Conservation (phyloP, 2,113 vertebrate species). For the Callionymus lyra region DNA sequence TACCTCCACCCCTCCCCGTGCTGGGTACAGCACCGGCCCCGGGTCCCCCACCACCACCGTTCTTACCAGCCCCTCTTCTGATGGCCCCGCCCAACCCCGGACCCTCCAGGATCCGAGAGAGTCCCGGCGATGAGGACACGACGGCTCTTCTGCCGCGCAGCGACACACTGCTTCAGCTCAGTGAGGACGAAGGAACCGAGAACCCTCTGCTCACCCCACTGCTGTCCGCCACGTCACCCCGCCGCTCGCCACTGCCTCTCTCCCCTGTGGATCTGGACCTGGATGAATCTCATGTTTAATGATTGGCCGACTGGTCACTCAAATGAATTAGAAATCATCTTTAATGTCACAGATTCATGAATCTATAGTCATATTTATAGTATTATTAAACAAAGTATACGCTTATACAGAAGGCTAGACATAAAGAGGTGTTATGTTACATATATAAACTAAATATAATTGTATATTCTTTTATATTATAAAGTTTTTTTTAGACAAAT, state of each 20-base stretch:
- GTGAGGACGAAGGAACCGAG: constrained; percentile 76
- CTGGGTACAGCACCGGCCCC: constrained; percentile 44
- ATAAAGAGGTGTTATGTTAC: no score
- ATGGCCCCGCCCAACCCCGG: constrained; percentile 20
- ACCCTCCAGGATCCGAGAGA: constrained; percentile 68
- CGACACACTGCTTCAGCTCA: constrained; percentile 74
- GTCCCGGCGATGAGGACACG: constrained; percentile 82
- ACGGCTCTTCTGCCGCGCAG: constrained; percentile 75
- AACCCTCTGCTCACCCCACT: constrained; percentile 80
- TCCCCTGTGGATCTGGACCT: constrained; percentile 77
- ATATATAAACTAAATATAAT: no score
- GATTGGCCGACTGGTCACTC: no score
- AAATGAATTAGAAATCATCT: no score
- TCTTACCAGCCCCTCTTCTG: constrained; percentile 22
- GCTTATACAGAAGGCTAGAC: no score
- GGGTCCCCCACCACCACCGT: constrained; percentile 34
- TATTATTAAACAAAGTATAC: no score
- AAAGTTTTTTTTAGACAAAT: no score
- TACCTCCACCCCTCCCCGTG: constrained; percentile 50
- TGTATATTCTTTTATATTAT: no score
- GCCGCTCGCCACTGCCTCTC: constrained; percentile 40
- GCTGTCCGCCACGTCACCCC: constrained; percentile 46
- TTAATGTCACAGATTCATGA: no score
- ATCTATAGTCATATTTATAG: no score
- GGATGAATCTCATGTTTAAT: constrained; percentile 88